Conservation (phyloP, 1,140 invertebrate genomes). For the Drosophila yakuba region DNA sequence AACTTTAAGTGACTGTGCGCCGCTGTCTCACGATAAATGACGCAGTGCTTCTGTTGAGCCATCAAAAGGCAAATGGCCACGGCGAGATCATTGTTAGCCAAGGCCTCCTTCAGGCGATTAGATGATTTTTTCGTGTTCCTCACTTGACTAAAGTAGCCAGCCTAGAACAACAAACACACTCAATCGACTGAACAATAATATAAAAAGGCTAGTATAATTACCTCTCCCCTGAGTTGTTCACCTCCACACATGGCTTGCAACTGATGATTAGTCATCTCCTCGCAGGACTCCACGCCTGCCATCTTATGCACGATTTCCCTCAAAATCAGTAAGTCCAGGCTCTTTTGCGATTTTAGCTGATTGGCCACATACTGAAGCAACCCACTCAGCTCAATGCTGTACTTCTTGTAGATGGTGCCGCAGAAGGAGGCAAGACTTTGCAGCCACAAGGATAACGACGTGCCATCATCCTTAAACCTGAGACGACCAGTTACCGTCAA, state of each 20-base stretch:
- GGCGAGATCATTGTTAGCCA: constrained; percentile 94
- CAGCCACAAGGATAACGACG: constrained; percentile 97
- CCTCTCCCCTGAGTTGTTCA: constrained; percentile 96
- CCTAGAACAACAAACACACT: constrained; percentile 70
- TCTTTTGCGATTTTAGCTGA: constrained; percentile 98
- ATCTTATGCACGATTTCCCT: constrained; percentile 99
- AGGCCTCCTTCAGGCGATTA: constrained; percentile 96
- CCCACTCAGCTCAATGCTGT: constrained; percentile 97
- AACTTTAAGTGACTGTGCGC: constrained; percentile 96
- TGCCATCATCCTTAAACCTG: constrained; percentile 94
- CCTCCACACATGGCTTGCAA: constrained; percentile 98
- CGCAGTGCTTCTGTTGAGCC: constrained; percentile 98
- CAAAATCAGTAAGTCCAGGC: constrained; percentile 96
- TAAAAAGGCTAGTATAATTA: neutral
- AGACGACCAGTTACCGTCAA: constrained; percentile 91
- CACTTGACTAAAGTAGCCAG: constrained; percentile 98
- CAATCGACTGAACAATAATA: neutral
- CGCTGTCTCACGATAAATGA: constrained; percentile 94
- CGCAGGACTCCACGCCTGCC: constrained; percentile 98
- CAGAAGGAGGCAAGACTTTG: constrained; percentile 97
- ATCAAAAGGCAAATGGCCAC: constrained; percentile 97
- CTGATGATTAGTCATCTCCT: constrained; percentile 98
- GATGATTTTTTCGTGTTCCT: constrained; percentile 98
- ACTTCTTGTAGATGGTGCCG: constrained; percentile 98
- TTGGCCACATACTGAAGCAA: constrained; percentile 98